A percentile compares a stretch with the other conserved stretches of the same genome.
Evolutionary conservation across 2,113 vertebrate species (phyloP).

Genomic region (Dipodomys merriami): DNA sequence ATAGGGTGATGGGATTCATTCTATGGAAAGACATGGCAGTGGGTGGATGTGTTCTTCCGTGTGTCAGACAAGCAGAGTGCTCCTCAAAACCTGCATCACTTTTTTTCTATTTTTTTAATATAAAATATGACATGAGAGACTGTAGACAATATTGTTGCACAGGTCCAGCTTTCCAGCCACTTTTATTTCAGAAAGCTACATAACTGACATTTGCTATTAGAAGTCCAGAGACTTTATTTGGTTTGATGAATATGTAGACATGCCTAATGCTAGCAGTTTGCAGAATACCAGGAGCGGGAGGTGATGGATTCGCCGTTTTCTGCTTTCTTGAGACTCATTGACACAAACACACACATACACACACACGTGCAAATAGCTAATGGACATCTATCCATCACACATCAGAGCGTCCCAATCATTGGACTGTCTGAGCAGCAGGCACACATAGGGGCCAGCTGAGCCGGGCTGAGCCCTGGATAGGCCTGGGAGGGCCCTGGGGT

Average conservation of each 20-base stretch:
- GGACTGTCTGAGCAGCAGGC: neutral
- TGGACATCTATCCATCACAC: neutral
- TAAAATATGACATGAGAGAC: neutral
- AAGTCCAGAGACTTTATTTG: conserved; percentile 14
- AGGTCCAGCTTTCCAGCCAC: neutral
- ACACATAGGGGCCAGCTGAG: no score
- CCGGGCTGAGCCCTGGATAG: no score
- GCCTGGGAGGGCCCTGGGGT: neutral
- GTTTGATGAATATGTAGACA: conserved; percentile 43
- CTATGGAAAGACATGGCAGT: neutral
- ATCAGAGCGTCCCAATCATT: neutral
- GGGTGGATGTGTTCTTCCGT: conserved; percentile 39
- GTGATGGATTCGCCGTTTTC: neutral
- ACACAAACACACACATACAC: neutral
- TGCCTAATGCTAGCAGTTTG: neutral
- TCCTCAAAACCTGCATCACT: neutral
- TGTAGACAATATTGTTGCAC: neutral
- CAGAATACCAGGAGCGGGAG: neutral
- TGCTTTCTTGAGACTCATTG: neutral
- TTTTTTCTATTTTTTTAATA: neutral
- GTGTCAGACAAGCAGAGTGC: neutral
- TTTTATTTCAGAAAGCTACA: conserved; percentile 31
- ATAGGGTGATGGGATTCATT: conserved; percentile 51
- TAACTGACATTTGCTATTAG: neutral
- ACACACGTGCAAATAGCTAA: conserved; percentile 16